phyloP scores from a whole-genome alignment of 1,140 invertebrate species.

The Monomorium pharaonis region DNA sequence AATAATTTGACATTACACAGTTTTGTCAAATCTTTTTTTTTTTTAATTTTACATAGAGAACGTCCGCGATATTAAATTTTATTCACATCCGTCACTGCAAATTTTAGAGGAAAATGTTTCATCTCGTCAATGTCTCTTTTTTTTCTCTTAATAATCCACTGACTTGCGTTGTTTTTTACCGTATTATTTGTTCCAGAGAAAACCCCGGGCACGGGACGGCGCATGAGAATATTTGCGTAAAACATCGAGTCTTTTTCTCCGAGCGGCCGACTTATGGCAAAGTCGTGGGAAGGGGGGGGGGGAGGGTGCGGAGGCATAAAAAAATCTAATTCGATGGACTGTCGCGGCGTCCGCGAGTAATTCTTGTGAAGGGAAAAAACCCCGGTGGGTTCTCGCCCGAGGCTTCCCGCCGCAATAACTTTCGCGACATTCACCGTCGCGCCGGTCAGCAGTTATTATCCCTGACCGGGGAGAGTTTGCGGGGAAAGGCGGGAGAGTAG shows the following conservation, averaged over 20 bases:
- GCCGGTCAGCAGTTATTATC: slow-evolving; percentile 45
- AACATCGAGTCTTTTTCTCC: slow-evolving; percentile 6
- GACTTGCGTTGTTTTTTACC: background rate
- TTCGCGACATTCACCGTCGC: slow-evolving; percentile 57
- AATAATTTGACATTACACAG: background rate
- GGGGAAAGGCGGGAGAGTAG: background rate
- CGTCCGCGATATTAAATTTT: background rate
- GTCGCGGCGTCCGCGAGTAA: slow-evolving; percentile 16
- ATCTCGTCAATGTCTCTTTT: background rate
- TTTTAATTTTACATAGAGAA: background rate
- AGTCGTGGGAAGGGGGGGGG: slow-evolving; percentile 16
- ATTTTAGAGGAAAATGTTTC: slow-evolving; percentile 10
- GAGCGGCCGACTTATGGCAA: slow-evolving; percentile 18
- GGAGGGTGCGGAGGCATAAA: background rate
- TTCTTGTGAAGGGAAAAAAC: slow-evolving; percentile 35
- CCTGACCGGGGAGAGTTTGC: slow-evolving; percentile 8
- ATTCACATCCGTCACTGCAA: background rate
- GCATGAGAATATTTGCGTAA: background rate
- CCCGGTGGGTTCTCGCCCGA: slow-evolving; percentile 8
- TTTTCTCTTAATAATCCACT: background rate
- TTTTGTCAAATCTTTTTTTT: background rate
- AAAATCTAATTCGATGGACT: slow-evolving; percentile 49
- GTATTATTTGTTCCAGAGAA: background rate
- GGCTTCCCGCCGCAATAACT: slow-evolving; percentile 41
- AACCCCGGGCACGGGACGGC: background rate